Evolutionary conservation across 2,797 vertebrate species (phyloP).

Genomic region (Gymnocypris eckloni): DNA sequence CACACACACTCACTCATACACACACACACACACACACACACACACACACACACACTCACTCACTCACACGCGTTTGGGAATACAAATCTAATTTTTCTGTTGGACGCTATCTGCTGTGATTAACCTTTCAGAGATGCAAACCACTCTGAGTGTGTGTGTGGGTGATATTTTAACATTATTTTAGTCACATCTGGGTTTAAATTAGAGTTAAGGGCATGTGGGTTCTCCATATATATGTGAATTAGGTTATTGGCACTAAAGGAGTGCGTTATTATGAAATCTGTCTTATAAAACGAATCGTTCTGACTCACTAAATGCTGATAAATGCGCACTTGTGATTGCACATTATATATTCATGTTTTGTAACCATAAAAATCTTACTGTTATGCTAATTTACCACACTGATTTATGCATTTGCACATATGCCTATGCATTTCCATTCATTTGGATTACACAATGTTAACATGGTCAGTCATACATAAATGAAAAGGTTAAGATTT

Average conservation of each 20-base stretch:
- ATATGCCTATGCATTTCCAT: not conserved
- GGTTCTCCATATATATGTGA: not conserved
- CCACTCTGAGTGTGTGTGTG: not conserved
- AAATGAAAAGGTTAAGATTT: not conserved
- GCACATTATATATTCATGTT: not conserved
- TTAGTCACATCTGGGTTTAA: constrained; percentile 11
- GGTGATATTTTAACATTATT: constrained; percentile 40
- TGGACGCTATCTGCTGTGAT: constrained; percentile 51
- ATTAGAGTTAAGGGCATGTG: constrained; percentile 11
- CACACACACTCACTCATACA: not conserved
- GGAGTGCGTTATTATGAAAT: constrained; percentile 8
- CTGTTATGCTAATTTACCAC: not conserved
- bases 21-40: not conserved
- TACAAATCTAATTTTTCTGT: constrained; percentile 50
- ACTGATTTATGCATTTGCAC: not conserved
- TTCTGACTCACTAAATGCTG: constrained; percentile 16
- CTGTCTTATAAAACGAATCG: constrained; percentile 11
- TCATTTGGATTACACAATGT: not conserved
- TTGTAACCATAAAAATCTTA: not conserved
- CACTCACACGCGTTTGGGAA: constrained; percentile 11
- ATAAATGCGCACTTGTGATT: not conserved
- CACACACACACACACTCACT: not conserved
- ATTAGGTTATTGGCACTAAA: constrained; percentile 6
- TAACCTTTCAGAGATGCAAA: constrained; percentile 54
- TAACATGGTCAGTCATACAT: not conserved